Evolutionary conservation across 2,113 vertebrate species (phyloP), one percentile per base, ranked within the genome.

Genomic region (Camelus bactrianus): DNA sequence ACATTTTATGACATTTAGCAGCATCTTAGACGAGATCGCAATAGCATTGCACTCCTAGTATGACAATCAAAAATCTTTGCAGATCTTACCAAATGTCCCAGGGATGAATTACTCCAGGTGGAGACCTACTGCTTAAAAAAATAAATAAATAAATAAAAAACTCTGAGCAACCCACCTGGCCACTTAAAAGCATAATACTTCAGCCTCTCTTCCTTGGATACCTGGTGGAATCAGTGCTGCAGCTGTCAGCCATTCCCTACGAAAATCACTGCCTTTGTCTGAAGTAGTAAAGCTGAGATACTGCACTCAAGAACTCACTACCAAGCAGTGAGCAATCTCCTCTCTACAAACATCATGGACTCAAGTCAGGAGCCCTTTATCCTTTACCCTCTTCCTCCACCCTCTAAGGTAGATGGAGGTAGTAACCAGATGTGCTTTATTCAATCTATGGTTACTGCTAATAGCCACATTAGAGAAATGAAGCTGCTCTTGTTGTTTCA

Each of bases 1-100:
- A 42, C 16, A 88, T 50, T 60, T 64, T 19, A 70, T 13, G 5
- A 20, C 14, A 54, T 28, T 89, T 54, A 80, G 42, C 5, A 38
- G 5, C n/a, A 19, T 14, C 38, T 67, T 19, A 26, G 28, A 5
- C 15, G 73, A 56, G 17, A 35, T 19, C 50, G 14, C n/a, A 60
- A 35, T 22, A 77, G 46, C 26, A 28, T 8, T 15, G 8, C 12
- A 13, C 0, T 11, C 5, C 1, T 9, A 2, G 13, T 38, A 26
- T 46, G 83, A 56, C 4, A 32, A 38, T 22, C 26, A 32, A 5
- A 76, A 26, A 30, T 90, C 6, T 91, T 52, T 69, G 73, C 17
- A 42, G 12, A 60, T 76, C n/a, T 22, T 81, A 20, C 2, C 56
- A 81, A 93, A 58, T 67, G 8, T 19, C 14, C 10, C 16, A 35